Evolutionary conservation across 2,113 vertebrate genomes (phyloP), one percentile per base, ranked within the genome.

Genomic region (Polypterus senegalus): DNA sequence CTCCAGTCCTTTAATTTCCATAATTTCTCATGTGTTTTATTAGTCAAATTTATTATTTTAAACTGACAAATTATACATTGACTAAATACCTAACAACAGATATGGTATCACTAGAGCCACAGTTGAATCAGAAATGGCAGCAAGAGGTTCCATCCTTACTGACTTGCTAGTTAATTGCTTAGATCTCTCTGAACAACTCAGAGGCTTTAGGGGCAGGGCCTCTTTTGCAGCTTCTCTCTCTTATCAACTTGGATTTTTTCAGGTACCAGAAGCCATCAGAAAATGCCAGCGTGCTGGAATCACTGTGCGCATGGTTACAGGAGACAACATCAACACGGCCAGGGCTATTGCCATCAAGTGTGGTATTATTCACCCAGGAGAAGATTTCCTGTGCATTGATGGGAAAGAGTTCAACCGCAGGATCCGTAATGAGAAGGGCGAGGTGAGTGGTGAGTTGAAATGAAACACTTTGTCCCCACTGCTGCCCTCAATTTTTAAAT

Each of bases 261-360:
- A 98, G 94, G 96, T 99, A 54, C 96, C 95, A 1, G 92, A 96
- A 66, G 96, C 95, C 76, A 99, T 99, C 72, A 79, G 72, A 70
- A 96, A 90, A 76, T 99, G 96, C 81, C 95, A 99, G 84, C 83
- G 89, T 9, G 95, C 95, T 1, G 96, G 96, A 67, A 99, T 99
- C 75, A 99, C 95, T 0, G 96, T 99, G 60, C 91, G 96, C 57
- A 99, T 99, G 96, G 96, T 99, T 65, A 99, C 96, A 0, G 96
- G 96, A 7, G 96, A 99, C 84, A 99, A 99, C 75, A 97, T 99
- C 72, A 98, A 99, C 81, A 99, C 96, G 0, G 96, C 94, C 48
- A 83, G 96, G 58, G 96, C 96, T 73, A 99, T 99, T 47, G 96
- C 96, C 71, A 95, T 97, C 71, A 99, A 99, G 63, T 99, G 96